These are phyloP conservation scores for Lasioglossum lativentre DNA, from an alignment of 2,888 invertebrate species.

Conservation along the genomic window DNA sequence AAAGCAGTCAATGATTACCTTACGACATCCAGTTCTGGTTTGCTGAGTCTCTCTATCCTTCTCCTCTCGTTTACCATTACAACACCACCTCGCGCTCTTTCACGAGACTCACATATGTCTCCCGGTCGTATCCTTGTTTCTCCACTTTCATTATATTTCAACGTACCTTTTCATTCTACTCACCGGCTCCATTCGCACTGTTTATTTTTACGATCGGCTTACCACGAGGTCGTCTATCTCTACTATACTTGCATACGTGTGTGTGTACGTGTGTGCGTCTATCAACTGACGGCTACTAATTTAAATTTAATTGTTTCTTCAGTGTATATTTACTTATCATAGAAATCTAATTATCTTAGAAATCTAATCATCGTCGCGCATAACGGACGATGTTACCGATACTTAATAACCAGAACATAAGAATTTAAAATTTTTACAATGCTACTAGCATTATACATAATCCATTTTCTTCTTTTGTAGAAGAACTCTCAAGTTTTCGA, in stretches of 20 bases:
- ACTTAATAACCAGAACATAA: background rate
- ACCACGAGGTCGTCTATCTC: conserved; percentile 55
- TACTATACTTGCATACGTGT: background rate
- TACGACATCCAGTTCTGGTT: conserved; percentile 70
- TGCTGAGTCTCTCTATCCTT: conserved; percentile 50
- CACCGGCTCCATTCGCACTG: conserved; percentile 50
- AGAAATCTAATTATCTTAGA: background rate
- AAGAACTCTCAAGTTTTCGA: background rate
- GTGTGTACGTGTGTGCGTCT: background rate
- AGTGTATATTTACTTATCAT: background rate
- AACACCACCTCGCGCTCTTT: conserved; percentile 35
- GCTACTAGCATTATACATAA: background rate
- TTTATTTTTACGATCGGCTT: conserved; percentile 67
- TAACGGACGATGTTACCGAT: background rate
- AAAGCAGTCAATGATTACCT: conserved; percentile 70
- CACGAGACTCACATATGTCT: conserved; percentile 28
- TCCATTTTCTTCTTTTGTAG: background rate
- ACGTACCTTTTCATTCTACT: conserved; percentile 39
- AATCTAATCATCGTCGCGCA: background rate
- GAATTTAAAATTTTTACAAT: background rate
- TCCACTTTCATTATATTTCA: conserved; percentile 29
- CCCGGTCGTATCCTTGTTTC: conserved; percentile 42
- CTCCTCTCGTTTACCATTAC: conserved; percentile 38
- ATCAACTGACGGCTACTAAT: background rate
- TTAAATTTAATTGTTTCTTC: background rate